Conservation (phyloP, 1,140 invertebrate species). For the Pogonomyrmex barbatus region DNA sequence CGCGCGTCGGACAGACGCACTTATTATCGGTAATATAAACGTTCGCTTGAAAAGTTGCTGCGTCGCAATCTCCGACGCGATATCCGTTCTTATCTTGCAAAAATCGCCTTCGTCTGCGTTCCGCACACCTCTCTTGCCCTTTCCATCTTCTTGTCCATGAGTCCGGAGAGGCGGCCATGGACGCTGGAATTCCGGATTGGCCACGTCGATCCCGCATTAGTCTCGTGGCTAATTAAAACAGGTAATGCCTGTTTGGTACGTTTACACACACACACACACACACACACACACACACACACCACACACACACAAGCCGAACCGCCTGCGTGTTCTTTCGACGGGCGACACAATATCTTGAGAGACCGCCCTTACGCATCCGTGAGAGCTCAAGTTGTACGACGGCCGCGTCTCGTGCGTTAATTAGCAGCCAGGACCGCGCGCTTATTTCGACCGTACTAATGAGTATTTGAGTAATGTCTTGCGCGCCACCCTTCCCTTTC, state of each 20-base stretch:
- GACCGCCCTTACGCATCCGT: slow-evolving; percentile 9
- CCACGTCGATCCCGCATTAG: slow-evolving; percentile 75
- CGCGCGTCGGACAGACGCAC: slow-evolving; percentile 9
- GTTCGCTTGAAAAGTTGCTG: slow-evolving; percentile 61
- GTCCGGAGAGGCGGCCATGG: slow-evolving; percentile 23
- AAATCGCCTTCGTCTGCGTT: slow-evolving; percentile 48
- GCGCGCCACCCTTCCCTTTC: slow-evolving; percentile 63
- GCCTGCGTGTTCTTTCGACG: slow-evolving; percentile 27
- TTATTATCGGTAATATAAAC: slow-evolving; percentile 59
- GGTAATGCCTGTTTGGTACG: slow-evolving; percentile 67
- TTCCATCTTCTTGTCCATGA: neutral
- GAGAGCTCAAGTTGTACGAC: slow-evolving; percentile 39
- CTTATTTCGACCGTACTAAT: slow-evolving; percentile 82
- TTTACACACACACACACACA: slow-evolving; percentile 29
- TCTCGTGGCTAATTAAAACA: slow-evolving; percentile 77
- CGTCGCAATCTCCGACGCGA: slow-evolving; percentile 58
- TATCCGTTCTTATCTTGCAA: slow-evolving; percentile 46
- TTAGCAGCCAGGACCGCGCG: slow-evolving; percentile 80
- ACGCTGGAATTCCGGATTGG: slow-evolving; percentile 70
- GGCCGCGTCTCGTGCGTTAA: slow-evolving; percentile 79
- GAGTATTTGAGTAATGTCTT: slow-evolving; percentile 84
- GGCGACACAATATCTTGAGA: slow-evolving; percentile 44
- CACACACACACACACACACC: too few relatives aligned
- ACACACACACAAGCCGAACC: neutral
- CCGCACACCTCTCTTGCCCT: slow-evolving; percentile 4